Evolutionary conservation across 2,797 vertebrate genomes (phyloP), one percentile per base, ranked within the genome.

Genomic region (Neoniphon sammara): DNA sequence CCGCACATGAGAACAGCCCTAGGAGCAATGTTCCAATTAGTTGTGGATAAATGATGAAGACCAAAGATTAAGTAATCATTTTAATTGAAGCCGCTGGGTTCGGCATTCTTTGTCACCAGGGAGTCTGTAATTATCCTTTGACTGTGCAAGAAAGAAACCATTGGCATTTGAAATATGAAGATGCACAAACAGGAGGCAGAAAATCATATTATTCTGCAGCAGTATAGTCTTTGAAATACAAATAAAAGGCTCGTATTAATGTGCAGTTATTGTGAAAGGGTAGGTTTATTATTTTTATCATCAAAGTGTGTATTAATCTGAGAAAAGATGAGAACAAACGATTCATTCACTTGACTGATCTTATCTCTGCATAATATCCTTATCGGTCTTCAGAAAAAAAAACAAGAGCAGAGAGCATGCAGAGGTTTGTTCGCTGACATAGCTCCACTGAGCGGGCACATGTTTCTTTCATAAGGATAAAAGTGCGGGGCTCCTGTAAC

Each of bases 381-480:
- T 60, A 50, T 80, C 39, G 62, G 20, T 62, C 64, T 27, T 50
- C 74, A 42, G 61, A 8, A 50, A 66, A 78, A 27, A 69, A 60
- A 85, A 81, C 58, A 62, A 82, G 73, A 62, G 61, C 60, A 77
- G 53, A 65, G 63, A 64, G 72, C 70, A 61, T 55, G 70, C 66
- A 75, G 84, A 75, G 67, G 80, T 85, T 77, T 73, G 77, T 86
- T 77, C 47, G 34, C 80, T 17, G 82, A 86, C 86, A 87, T 76
- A 87, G 85, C 75, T 81, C 86, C 76, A 63, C 70, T 85, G 77
- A 86, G 70, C 42, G 62, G 56, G 70, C 93, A 93, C 94, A 94
- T 91, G 88, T 93, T 94, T 94, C 86, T 95, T 94, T 91, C 93
- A 94, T 94, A 93, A 95, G 90, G 94, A 95, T 95, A 93, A 95